These are phyloP conservation scores for Ips typographus DNA, from an alignment of 1,140 invertebrate genomes.

Conservation along the genomic window DNA sequence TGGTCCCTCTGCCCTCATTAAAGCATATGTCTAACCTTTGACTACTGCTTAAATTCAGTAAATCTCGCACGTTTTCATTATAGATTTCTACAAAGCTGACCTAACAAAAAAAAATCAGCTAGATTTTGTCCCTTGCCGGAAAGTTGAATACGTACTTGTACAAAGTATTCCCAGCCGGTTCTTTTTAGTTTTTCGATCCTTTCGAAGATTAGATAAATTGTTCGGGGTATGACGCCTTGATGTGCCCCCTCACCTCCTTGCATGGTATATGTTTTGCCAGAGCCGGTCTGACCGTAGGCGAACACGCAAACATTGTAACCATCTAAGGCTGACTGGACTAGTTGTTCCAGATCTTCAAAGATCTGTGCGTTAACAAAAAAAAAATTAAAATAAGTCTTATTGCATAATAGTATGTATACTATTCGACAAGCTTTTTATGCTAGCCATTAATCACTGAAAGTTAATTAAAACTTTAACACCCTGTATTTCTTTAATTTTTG, in stretches of 20 bases:
- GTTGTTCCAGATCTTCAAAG: slow-evolving; percentile 68
- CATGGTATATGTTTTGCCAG: slow-evolving; percentile 89
- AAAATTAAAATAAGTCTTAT: background rate
- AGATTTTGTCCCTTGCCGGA: background rate
- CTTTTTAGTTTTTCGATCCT: slow-evolving; percentile 1
- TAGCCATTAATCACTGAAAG: too few relatives aligned
- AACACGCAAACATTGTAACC: slow-evolving; percentile 95
- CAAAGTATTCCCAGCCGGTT: background rate
- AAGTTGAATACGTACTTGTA: background rate
- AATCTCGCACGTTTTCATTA: slow-evolving; percentile 56
- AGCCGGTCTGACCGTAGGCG: slow-evolving; percentile 94
- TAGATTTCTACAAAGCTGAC: slow-evolving; percentile 90
- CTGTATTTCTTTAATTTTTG: too few relatives aligned
- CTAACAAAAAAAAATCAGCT: slow-evolving; percentile 11
- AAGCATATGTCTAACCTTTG: slow-evolving; percentile 40
- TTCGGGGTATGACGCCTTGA: slow-evolving; percentile 30
- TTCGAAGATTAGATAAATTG: slow-evolving; percentile 24
- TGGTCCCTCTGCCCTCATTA: slow-evolving; percentile 48
- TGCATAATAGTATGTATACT: too few relatives aligned
- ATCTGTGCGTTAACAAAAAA: slow-evolving; percentile 47
- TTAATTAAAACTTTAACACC: too few relatives aligned
- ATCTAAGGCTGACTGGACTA: slow-evolving; percentile 84
- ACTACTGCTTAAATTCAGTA: slow-evolving; percentile 45
- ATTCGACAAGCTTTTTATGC: too few relatives aligned
- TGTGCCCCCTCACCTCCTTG: slow-evolving; percentile 56